phyloP scores from a whole-genome alignment of 2,113 vertebrate genomes.

The Zosterops hypoxanthus region DNA sequence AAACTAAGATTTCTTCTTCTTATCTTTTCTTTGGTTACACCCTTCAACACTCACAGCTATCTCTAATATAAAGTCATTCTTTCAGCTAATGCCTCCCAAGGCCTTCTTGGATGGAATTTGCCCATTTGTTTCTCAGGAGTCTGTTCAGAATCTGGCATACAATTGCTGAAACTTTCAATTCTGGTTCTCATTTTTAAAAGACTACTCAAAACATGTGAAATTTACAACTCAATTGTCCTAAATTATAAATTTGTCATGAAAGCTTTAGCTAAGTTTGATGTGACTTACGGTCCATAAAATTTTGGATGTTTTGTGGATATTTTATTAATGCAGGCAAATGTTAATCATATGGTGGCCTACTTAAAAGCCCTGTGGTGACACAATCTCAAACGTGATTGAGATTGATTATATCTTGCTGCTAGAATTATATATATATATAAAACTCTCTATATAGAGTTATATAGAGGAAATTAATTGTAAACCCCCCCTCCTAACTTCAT shows the following conservation, averaged over 20 bases:
- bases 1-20: not conserved
- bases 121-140: not conserved
- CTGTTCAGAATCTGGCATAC: not conserved
- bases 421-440: not conserved
- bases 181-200: slow-evolving; percentile 1
- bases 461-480: not conserved
- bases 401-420: slow-evolving; percentile 6
- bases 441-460: not conserved
- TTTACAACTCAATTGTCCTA: slow-evolving; percentile 12
- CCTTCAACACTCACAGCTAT: not conserved
- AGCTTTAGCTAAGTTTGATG: not conserved
- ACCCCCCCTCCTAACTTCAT: not conserved
- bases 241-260: not conserved
- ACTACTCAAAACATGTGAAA: not conserved
- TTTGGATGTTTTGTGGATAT: slow-evolving; percentile 27
- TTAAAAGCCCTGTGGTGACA: not conserved
- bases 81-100: not conserved
- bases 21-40: not conserved
- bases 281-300: not conserved
- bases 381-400: not conserved
- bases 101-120: not conserved
- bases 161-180: not conserved
- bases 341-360: slow-evolving; percentile 33
- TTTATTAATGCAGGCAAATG: slow-evolving; percentile 41
- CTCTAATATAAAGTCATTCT: not conserved